A percentile compares a stretch with the other conserved stretches of the same genome.
Conservation (phyloP, 2,797 vertebrate genomes). For the Huso huso region DNA sequence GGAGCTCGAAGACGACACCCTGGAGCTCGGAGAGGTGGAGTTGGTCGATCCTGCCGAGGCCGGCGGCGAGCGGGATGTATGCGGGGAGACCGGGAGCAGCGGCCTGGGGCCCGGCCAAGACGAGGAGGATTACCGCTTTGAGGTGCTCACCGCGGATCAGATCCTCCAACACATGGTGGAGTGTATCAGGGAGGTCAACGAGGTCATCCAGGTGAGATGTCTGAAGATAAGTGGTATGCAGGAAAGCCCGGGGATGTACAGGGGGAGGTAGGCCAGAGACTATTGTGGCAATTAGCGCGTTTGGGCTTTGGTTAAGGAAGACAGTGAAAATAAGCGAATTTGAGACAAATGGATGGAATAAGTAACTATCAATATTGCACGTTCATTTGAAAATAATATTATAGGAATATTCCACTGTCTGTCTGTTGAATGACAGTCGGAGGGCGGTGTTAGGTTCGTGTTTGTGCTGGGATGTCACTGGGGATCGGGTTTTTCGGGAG, state of each 20-base stretch:
- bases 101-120: slow-evolving; percentile 84
- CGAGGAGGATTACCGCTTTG: slow-evolving; percentile 95
- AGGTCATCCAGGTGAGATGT: slow-evolving; percentile 94
- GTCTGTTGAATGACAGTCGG: too few relatives aligned
- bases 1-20: slow-evolving; percentile 90
- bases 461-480: background rate
- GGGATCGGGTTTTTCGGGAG: background rate
- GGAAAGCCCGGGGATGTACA: slow-evolving; percentile 45
- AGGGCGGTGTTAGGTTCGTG: too few relatives aligned
- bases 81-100: slow-evolving; percentile 75
- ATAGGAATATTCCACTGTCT: too few relatives aligned
- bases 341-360: too few relatives aligned
- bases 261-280: slow-evolving; percentile 36
- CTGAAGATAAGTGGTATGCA: slow-evolving; percentile 42
- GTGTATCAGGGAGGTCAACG: slow-evolving; percentile 98
- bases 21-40: slow-evolving; percentile 96
- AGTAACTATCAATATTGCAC: too few relatives aligned
- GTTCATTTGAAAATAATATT: too few relatives aligned
- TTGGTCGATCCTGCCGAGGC: slow-evolving; percentile 89
- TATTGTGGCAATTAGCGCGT: too few relatives aligned
- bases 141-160: slow-evolving; percentile 95
- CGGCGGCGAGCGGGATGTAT: slow-evolving; percentile 83
- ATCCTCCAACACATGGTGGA: slow-evolving; percentile 99
- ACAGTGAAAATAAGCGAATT: too few relatives aligned
- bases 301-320: too few relatives aligned